Conservation (phyloP, 1,140 invertebrate species). For the Gerris buenoi region DNA sequence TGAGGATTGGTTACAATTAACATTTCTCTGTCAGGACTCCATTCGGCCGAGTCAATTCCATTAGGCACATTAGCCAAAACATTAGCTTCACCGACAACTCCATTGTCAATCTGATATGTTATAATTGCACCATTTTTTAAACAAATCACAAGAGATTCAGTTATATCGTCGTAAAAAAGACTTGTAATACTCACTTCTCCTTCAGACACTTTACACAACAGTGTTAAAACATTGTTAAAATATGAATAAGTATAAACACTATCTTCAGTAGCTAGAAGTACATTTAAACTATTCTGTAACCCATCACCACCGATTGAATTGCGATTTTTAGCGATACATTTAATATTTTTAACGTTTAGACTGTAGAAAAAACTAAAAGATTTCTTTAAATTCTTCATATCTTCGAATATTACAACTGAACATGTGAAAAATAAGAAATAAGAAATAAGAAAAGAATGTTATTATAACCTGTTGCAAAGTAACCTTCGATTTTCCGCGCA, state of each 20-base stretch:
- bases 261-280: neutral
- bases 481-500: no score
- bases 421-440: no score
- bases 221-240: neutral
- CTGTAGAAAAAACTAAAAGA: neutral
- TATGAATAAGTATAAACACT: neutral
- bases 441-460: no score
- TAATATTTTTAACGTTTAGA: neutral
- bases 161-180: neutral
- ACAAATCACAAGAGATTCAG: neutral
- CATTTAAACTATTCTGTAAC: neutral
- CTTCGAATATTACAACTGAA: no score
- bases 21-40: slow-evolving; percentile 53
- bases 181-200: neutral
- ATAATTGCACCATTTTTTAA: neutral
- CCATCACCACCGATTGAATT: neutral
- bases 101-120: neutral
- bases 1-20: slow-evolving; percentile 36
- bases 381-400: neutral
- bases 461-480: no score
- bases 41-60: slow-evolving; percentile 36
- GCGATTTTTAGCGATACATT: neutral
- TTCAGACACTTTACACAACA: neutral
- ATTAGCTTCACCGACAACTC: neutral
- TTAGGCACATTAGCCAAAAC: neutral